phyloP scores from a whole-genome alignment of 1,140 invertebrate genomes.

The Drosophila setifemur region DNA sequence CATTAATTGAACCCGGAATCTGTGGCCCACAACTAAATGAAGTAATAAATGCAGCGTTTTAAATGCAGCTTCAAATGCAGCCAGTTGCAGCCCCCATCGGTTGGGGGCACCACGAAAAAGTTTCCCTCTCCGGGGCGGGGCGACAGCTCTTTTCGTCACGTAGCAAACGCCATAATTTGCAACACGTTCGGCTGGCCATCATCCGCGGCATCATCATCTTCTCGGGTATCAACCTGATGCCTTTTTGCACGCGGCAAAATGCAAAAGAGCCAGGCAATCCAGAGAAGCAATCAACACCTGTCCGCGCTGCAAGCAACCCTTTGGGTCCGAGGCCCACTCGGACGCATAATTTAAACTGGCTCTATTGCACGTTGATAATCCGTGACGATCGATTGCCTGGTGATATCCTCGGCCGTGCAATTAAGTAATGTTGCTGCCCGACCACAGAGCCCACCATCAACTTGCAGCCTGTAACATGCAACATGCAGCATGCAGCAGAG shows the following conservation, averaged over 20 bases:
- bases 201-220: conserved; percentile 20
- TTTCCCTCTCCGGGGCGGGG: too few species aligned
- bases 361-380: conserved; percentile 73
- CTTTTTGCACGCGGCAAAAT: conserved; percentile 35
- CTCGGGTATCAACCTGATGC: conserved; percentile 17
- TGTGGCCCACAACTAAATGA: conserved; percentile 44
- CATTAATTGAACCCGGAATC: conserved; percentile 74
- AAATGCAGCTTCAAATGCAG: not conserved
- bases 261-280: conserved; percentile 25
- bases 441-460: not conserved
- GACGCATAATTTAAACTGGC: conserved; percentile 60
- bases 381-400: conserved; percentile 74
- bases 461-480: not conserved
- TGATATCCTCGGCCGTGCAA: conserved; percentile 71
- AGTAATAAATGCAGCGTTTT: conserved; percentile 27
- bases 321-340: conserved; percentile 1
- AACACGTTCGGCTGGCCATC: conserved; percentile 56
- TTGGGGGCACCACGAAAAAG: too few species aligned
- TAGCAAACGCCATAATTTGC: conserved; percentile 74
- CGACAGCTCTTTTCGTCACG: conserved; percentile 39
- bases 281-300: conserved; percentile 69
- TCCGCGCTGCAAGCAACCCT: conserved; percentile 27
- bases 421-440: conserved; percentile 61
- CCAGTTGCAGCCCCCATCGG: too few species aligned
- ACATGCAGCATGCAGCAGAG: not conserved